Evolutionary conservation across 2,888 invertebrate genomes (phyloP), one percentile per base, ranked within the genome.

Genomic region (Dione vanillae): DNA sequence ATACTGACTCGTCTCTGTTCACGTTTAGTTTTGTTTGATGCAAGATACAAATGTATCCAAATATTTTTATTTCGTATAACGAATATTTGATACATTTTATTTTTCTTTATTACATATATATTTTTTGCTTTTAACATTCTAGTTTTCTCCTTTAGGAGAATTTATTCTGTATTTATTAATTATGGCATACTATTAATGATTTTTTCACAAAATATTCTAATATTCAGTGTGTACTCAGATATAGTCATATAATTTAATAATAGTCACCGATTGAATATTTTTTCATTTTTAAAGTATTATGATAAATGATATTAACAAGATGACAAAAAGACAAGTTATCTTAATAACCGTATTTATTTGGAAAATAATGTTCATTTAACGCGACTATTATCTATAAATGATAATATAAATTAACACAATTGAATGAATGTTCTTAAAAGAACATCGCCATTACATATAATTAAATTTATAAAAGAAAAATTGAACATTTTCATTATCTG

Each of bases 371-470:
- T n/a, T n/a, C n/a, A n/a, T n/a, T n/a, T n/a, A n/a, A n/a, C n/a
- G n/a, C n/a, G n/a, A n/a, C n/a, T n/a, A n/a, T n/a, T n/a, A n/a
- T n/a, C n/a, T n/a, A n/a, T n/a, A n/a, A n/a, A n/a, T n/a, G n/a
- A n/a, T n/a, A n/a, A n/a, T n/a, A n/a, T n/a, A n/a, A n/a, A n/a
- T n/a, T n/a, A n/a, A n/a, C n/a, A n/a, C n/a, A n/a, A n/a, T n/a
- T n/a, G n/a, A n/a, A n/a, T n/a, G n/a, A n/a, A n/a, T n/a, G n/a
- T n/a, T n/a, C n/a, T n/a, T n/a, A n/a, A n/a, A n/a, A n/a, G n/a
- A n/a, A n/a, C n/a, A n/a, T 52, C 27, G 52, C 35, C 54, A n/a
- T 54, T 54, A n/a, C n/a, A n/a, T n/a, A 54, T n/a, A 35, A 35
- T 54, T n/a, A n/a, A 35, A 54, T 19, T 10, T 9, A n/a, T 35